Conservation (phyloP, 2,888 invertebrate genomes). For the Drosophila kanekoi region DNA sequence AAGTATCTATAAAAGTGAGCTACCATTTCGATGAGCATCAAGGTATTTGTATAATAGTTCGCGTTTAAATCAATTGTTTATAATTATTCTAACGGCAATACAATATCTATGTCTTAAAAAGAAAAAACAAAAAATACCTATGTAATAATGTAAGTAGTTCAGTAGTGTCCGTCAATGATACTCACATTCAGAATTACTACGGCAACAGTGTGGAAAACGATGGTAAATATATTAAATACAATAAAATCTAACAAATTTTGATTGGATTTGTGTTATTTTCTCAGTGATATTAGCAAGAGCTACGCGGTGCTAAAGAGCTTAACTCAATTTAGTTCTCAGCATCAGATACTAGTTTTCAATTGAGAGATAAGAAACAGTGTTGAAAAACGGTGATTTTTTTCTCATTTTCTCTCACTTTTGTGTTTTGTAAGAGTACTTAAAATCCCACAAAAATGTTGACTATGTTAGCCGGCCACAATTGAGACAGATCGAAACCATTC, state of each 20-base stretch:
- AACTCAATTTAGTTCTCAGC: too few species aligned
- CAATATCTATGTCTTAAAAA: slow-evolving; percentile 48
- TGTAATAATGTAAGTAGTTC: slow-evolving; percentile 61
- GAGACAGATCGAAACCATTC: too few species aligned
- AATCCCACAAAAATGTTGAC: too few species aligned
- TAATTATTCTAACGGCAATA: slow-evolving; percentile 64
- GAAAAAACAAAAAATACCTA: slow-evolving; percentile 23
- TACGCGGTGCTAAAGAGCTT: too few species aligned
- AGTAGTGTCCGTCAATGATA: slow-evolving; percentile 71
- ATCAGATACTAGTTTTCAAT: too few species aligned
- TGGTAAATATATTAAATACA: slow-evolving; percentile 55
- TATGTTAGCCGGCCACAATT: too few species aligned
- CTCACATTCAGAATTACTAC: slow-evolving; percentile 48
- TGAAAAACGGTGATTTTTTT: too few species aligned
- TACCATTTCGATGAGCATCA: slow-evolving; percentile 34
- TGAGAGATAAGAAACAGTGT: too few species aligned
- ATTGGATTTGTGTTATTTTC: neutral
- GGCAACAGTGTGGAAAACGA: slow-evolving; percentile 54
- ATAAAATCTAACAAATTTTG: slow-evolving; percentile 44
- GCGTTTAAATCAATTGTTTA: slow-evolving; percentile 71
- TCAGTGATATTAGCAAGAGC: too few species aligned
- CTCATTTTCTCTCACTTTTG: too few species aligned
- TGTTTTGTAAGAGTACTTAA: too few species aligned
- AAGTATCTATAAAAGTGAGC: slow-evolving; percentile 4
- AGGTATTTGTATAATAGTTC: slow-evolving; percentile 40